These are phyloP conservation scores for Dicroscelio sp. DNA, from an alignment of 2,888 invertebrate genomes.

Conservation along the genomic window DNA sequence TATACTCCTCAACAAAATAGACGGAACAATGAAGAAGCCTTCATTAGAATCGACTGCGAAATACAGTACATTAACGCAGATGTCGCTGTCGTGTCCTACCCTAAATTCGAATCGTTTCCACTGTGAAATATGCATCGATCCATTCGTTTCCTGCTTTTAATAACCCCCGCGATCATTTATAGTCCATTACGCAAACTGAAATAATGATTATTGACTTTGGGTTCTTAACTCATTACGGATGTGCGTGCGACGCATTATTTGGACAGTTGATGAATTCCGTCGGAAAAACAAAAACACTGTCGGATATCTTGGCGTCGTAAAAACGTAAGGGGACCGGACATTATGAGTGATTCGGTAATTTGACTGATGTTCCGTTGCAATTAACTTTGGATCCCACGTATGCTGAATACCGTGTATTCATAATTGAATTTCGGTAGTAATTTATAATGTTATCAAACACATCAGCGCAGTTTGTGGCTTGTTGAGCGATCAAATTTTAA, in stretches of 20 bases:
- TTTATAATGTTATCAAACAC: slow-evolving; percentile 38
- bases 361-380: background rate
- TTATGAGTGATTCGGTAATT: slow-evolving; percentile 54
- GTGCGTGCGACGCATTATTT: slow-evolving; percentile 33
- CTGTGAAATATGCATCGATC: slow-evolving; percentile 48
- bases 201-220: slow-evolving; percentile 60
- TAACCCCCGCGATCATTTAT: slow-evolving; percentile 56
- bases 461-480: background rate
- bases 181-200: slow-evolving; percentile 53
- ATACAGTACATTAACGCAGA: no score
- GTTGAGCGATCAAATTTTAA: background rate
- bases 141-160: slow-evolving; percentile 41
- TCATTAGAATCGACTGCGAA: no score
- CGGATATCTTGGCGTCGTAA: slow-evolving; percentile 35
- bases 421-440: slow-evolving; percentile 31
- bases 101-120: no score
- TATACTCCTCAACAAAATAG: no score
- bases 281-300: slow-evolving; percentile 29
- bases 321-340: slow-evolving; percentile 3
- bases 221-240: slow-evolving; percentile 42
- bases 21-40: no score
- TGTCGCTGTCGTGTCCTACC: no score
- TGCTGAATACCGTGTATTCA: no score
- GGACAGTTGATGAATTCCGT: slow-evolving; percentile 47
- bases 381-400: background rate